Evolutionary conservation across 1,140 invertebrate species (phyloP).

Genomic region (Atta colombica): DNA sequence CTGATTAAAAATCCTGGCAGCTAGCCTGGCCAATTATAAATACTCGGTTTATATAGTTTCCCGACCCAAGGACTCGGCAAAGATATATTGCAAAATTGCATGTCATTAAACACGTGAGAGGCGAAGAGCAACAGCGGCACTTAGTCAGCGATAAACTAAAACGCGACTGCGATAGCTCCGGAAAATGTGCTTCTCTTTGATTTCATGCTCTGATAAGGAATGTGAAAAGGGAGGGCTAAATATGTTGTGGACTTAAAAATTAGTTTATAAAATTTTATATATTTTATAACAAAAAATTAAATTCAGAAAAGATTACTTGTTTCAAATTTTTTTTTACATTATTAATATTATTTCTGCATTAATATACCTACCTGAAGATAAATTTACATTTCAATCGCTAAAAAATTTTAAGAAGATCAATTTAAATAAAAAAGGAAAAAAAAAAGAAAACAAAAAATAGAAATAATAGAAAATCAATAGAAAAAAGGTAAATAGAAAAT

Average conservation of each 20-base stretch:
- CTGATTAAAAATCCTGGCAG: slow-evolving; percentile 77
- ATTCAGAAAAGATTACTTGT: neutral
- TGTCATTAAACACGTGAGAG: slow-evolving; percentile 83
- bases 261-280: neutral
- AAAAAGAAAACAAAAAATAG: neutral
- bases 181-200: slow-evolving; percentile 63
- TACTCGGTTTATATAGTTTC: slow-evolving; percentile 86
- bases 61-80: slow-evolving; percentile 84
- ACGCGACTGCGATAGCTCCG: slow-evolving; percentile 23
- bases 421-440: neutral
- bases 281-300: neutral
- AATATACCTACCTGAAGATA: neutral
- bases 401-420: neutral
- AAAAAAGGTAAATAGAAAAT: neutral
- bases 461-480: neutral
- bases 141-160: slow-evolving; percentile 19
- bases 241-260: slow-evolving; percentile 9
- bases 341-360: neutral
- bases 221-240: neutral
- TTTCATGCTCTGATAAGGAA: neutral
- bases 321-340: neutral
- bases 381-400: neutral
- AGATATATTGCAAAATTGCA: slow-evolving; percentile 85
- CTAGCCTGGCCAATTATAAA: slow-evolving; percentile 80
- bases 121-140: slow-evolving; percentile 53